Evolutionary conservation across 2,888 invertebrate genomes (phyloP).

Genomic region (Eueremaeus valkanovi): DNA sequence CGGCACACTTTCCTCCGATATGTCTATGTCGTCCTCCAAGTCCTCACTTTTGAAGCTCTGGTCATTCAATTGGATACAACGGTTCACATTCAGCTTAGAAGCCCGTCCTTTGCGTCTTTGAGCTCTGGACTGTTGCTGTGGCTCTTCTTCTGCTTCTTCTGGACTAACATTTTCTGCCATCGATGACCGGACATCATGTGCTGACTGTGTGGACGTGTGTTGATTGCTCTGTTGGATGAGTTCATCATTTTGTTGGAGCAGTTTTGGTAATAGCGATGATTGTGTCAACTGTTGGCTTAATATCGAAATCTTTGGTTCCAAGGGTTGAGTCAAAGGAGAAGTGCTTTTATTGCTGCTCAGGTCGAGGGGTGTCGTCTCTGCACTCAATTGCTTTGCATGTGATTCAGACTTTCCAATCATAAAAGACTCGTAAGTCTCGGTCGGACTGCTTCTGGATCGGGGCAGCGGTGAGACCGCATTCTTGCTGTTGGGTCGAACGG

Average conservation of each 20-base stretch:
- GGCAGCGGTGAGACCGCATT: not conserved
- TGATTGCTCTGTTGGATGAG: not conserved
- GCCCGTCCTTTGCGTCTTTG: conserved; percentile 23
- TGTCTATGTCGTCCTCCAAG: not conserved
- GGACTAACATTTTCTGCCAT: not conserved
- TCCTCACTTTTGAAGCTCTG: not conserved
- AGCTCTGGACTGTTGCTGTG: conserved; percentile 20
- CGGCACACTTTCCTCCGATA: not conserved
- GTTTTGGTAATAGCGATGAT: not conserved
- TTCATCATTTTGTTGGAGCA: not conserved
- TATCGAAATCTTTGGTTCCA: conserved; percentile 14
- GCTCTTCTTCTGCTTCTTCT: not conserved
- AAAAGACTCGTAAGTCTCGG: not conserved
- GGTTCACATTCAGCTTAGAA: conserved; percentile 9
- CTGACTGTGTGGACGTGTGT: not conserved
- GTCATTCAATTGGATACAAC: conserved; percentile 7
- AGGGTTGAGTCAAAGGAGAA: conserved; percentile 11
- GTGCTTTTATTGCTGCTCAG: conserved; percentile 40
- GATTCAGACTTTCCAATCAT: too few relatives aligned
- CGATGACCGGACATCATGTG: not conserved
- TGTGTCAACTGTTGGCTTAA: not conserved
- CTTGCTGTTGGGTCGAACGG: not conserved
- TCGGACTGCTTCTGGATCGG: conserved; percentile 18
- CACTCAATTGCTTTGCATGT: not conserved
- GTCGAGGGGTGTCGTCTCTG: conserved; percentile 19